Percentiles rank a stretch among this genome's conserved stretches.
These are phyloP conservation scores for Coremacera marginata DNA, from an alignment of 2,888 invertebrate species.

Conservation along the genomic window DNA sequence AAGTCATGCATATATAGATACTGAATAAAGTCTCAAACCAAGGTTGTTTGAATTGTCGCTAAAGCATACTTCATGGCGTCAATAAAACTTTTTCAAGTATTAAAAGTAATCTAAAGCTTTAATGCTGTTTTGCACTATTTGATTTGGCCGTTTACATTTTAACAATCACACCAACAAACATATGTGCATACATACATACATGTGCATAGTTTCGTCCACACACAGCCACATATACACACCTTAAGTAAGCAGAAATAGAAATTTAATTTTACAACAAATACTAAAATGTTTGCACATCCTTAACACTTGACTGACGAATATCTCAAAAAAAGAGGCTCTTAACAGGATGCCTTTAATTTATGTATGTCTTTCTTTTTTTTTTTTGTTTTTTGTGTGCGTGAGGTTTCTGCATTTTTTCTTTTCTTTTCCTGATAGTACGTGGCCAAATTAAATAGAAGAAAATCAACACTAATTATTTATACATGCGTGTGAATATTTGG, in stretches of 20 bases:
- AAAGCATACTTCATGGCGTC: too few relatives aligned
- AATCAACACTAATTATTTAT: conserved; percentile 1
- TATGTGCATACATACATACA: background rate
- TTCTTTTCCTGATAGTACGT: too few relatives aligned
- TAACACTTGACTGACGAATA: conserved; percentile 3
- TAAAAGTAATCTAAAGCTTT: too few relatives aligned
- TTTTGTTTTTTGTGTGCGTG: too few relatives aligned
- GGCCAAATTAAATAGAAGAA: background rate
- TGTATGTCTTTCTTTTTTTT: too few relatives aligned
- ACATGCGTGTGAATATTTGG: background rate
- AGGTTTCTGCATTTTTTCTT: too few relatives aligned
- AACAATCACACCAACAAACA: background rate
- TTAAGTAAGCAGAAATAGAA: conserved; percentile 5
- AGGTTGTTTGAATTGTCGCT: too few relatives aligned
- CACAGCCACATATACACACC: background rate
- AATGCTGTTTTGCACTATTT: background rate
- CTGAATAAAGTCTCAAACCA: too few relatives aligned
- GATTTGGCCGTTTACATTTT: background rate
- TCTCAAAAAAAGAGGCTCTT: background rate
- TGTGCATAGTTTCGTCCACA: background rate
- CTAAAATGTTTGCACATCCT: conserved; percentile 29
- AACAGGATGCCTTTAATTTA: too few relatives aligned
- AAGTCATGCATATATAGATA: too few relatives aligned
- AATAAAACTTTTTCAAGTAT: too few relatives aligned
- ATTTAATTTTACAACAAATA: conserved; percentile 13